Percentiles rank a stretch among this genome's conserved stretches.
Evolutionary conservation across 2,797 vertebrate genomes (phyloP).

Genomic region (Phaenicophaeus curvirostris): DNA sequence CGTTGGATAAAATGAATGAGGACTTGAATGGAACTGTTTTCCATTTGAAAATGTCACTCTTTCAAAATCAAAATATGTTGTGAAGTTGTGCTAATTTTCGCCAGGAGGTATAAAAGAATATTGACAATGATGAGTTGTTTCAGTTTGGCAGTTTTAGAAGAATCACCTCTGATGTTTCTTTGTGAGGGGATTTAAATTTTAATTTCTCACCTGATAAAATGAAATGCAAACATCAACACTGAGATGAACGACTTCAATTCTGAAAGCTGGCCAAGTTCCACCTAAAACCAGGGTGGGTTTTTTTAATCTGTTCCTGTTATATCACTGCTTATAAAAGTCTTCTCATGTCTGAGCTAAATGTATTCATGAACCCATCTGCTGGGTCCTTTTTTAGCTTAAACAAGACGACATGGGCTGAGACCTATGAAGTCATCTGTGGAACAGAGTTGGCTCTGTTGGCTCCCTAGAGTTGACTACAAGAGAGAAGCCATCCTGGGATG

Average conservation of each 20-base stretch:
- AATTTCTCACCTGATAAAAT: not conserved
- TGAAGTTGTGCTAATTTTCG: constrained; percentile 21
- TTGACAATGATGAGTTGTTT: not conserved
- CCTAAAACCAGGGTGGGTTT: not conserved
- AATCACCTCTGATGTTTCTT: not conserved
- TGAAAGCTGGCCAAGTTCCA: constrained; percentile 1
- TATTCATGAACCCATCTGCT: constrained; percentile 52
- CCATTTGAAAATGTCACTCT: not conserved
- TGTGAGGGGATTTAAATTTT: not conserved
- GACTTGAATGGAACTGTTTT: not conserved
- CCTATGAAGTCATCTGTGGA: not conserved
- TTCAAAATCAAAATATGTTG: not conserved
- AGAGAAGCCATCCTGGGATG: not conserved
- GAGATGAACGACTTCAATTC: not conserved
- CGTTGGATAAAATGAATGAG: not conserved
- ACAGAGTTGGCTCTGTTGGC: not conserved
- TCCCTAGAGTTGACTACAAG: not conserved
- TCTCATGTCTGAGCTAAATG: constrained; percentile 27
- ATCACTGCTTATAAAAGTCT: constrained; percentile 24
- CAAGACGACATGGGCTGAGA: constrained; percentile 12
- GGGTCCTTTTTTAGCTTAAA: constrained; percentile 28
- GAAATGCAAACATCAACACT: not conserved
- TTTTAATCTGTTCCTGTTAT: not conserved
- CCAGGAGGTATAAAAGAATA: not conserved
- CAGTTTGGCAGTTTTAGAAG: not conserved